These are phyloP conservation scores for Xanthorhoe spadicearia DNA, from an alignment of 2,888 invertebrate species.

Conservation along the genomic window DNA sequence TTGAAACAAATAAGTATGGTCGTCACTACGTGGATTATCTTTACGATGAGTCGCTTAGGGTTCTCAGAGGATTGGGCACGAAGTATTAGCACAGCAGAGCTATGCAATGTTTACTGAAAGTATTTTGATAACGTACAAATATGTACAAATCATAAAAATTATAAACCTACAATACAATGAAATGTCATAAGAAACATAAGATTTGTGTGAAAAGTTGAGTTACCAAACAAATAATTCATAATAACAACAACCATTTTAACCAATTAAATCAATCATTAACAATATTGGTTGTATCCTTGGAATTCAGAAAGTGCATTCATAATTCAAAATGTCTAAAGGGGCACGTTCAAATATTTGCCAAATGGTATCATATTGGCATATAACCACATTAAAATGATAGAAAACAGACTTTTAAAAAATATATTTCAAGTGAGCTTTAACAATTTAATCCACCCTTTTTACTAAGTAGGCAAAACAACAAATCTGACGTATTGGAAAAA, in stretches of 20 bases:
- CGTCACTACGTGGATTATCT: slow-evolving; percentile 29
- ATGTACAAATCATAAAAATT: background rate
- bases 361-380: no score
- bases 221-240: no score
- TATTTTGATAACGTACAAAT: background rate
- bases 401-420: no score
- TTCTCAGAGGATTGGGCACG: slow-evolving; percentile 20
- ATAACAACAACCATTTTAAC: no score
- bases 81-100: background rate
- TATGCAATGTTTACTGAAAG: slow-evolving; percentile 4
- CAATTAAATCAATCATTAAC: no score
- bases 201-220: background rate
- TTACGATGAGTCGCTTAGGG: slow-evolving; percentile 1
- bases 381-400: no score
- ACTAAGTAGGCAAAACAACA: slow-evolving; percentile 26
- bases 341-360: no score
- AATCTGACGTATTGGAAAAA: slow-evolving; percentile 44
- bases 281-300: no score
- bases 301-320: no score
- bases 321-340: no score
- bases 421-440: no score
- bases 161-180: background rate
- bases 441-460: no score
- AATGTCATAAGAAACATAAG: background rate
- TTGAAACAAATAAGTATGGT: slow-evolving; percentile 13